These are phyloP conservation scores for Turritopsis dohrnii DNA, from an alignment of 30 jellyfish, hydroid and myxozoan genomes.

Conservation along the genomic window DNA sequence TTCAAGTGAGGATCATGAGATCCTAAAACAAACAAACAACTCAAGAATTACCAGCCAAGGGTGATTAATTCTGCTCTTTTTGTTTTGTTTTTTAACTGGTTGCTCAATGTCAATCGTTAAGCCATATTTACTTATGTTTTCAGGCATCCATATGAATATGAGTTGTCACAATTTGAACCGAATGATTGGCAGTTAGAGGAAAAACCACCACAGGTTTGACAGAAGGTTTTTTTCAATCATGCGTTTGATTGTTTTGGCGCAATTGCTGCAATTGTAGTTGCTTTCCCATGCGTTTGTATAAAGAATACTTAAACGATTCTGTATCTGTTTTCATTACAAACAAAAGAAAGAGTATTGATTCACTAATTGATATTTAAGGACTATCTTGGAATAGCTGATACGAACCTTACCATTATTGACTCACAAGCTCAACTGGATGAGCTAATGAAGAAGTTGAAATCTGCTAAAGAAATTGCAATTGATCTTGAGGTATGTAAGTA, in stretches of 20 bases:
- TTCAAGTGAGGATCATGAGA: background rate
- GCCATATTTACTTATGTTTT: constrained; percentile 5
- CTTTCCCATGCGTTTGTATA: too few relatives aligned
- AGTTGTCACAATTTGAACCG: constrained; percentile 66
- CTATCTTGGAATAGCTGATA: constrained; percentile 46
- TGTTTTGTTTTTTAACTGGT: too few relatives aligned
- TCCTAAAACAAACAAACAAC: background rate
- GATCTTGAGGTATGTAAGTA: constrained; percentile 71
- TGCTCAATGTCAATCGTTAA: too few relatives aligned
- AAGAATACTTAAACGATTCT: too few relatives aligned
- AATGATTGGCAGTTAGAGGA: constrained; percentile 72
- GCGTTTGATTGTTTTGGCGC: background rate
- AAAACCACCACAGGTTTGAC: constrained; percentile 33
- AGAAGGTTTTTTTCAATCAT: too few relatives aligned
- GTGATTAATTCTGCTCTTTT: background rate
- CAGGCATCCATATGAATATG: constrained; percentile 91
- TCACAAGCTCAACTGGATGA: constrained; percentile 38
- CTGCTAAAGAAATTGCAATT: constrained; percentile 73
- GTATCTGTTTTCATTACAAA: too few relatives aligned
- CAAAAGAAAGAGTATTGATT: too few relatives aligned
- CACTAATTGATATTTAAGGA: too few relatives aligned
- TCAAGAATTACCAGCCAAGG: background rate
- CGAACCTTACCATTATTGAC: constrained; percentile 50
- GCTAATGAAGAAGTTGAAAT: constrained; percentile 38
- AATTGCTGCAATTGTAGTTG: too few relatives aligned